These are phyloP conservation scores for Trissoscelio sp. DNA, from an alignment of 2,888 invertebrate genomes.

Conservation along the genomic window DNA sequence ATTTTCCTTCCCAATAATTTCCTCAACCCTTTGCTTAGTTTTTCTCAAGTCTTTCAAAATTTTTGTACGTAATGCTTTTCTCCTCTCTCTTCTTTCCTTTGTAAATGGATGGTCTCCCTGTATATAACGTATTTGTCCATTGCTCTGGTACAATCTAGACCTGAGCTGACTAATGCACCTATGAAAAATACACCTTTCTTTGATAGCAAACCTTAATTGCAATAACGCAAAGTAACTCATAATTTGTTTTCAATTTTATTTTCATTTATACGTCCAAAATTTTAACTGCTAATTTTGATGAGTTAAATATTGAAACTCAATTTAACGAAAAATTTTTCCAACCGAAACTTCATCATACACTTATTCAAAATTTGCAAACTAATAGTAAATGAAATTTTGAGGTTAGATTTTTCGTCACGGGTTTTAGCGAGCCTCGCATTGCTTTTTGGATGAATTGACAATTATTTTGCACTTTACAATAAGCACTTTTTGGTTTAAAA, in stretches of 20 bases:
- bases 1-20: conserved; percentile 93
- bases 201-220: conserved; percentile 46
- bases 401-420: too few species aligned
- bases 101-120: conserved; percentile 70
- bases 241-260: neutral
- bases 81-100: conserved; percentile 68
- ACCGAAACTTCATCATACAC: conserved; percentile 46
- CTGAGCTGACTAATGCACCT: conserved; percentile 74
- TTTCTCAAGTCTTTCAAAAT: conserved; percentile 77
- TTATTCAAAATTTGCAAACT: neutral
- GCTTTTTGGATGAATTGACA: too few species aligned
- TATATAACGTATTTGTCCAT: conserved; percentile 66
- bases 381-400: neutral
- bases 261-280: neutral
- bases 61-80: conserved; percentile 75
- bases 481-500: too few species aligned
- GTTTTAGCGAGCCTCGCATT: too few species aligned
- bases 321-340: conserved; percentile 47
- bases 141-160: conserved; percentile 74
- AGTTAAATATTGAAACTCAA: conserved; percentile 24
- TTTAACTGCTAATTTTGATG: neutral
- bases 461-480: too few species aligned
- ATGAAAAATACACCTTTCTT: conserved; percentile 74
- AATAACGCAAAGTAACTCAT: conserved; percentile 63
- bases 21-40: conserved; percentile 88